Evolutionary conservation across 2,113 vertebrate species (phyloP).

Genomic region (Salvator merianae): DNA sequence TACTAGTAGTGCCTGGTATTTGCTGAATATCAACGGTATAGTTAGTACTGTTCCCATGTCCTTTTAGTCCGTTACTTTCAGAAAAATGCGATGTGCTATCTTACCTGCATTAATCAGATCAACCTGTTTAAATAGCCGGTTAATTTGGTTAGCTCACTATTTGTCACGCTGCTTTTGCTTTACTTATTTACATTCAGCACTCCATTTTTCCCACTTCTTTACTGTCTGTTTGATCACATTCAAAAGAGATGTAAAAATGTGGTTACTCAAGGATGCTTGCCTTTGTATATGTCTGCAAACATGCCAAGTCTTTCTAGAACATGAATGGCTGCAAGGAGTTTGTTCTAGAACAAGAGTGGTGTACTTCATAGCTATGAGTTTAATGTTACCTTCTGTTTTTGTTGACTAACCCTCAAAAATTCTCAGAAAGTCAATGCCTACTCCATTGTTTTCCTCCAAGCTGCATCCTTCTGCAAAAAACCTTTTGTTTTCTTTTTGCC

Average conservation of each 20-base stretch:
- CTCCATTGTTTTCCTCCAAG: no score
- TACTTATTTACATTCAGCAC: slow-evolving; percentile 11
- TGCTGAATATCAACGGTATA: neutral
- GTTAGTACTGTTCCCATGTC: neutral
- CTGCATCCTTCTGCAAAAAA: no score
- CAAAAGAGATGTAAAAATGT: neutral
- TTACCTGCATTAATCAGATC: neutral
- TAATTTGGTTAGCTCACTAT: slow-evolving; percentile 1
- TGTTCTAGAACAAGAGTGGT: no score
- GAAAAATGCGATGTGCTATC: neutral
- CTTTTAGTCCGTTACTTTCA: neutral
- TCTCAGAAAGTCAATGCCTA: neutral
- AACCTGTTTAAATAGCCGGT: neutral
- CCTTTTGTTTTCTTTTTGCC: no score
- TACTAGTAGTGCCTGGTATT: neutral
- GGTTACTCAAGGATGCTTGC: neutral
- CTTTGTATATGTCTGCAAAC: neutral
- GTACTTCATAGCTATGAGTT: no score
- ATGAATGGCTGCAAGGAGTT: neutral
- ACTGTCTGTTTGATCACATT: neutral
- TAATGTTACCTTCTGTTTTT: no score
- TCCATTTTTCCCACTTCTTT: slow-evolving; percentile 9
- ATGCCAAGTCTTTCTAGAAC: neutral
- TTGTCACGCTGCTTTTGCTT: slow-evolving; percentile 14
- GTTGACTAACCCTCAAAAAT: no score